Evolutionary conservation across 2,888 invertebrate genomes (phyloP).

Genomic region (Gnatocerus cornutus): DNA sequence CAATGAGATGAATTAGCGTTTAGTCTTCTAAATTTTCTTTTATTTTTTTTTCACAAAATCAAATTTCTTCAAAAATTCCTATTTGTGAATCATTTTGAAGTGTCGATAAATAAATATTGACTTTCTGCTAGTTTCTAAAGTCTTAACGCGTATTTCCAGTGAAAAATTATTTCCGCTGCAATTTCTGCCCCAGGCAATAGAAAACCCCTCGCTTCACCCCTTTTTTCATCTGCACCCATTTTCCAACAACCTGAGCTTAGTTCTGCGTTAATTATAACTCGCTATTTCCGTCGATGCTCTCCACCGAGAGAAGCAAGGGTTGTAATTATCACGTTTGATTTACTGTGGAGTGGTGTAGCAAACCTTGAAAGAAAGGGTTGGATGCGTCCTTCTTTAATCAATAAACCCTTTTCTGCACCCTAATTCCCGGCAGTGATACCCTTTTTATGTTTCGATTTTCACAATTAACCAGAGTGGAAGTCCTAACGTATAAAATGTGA

Average conservation of each 20-base stretch:
- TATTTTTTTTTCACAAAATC: too few relatives aligned
- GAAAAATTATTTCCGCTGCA: too few relatives aligned
- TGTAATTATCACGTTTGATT: constrained; percentile 45
- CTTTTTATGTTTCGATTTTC: constrained; percentile 32
- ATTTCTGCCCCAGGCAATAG: too few relatives aligned
- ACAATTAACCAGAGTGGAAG: constrained; percentile 6
- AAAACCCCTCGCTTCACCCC: background rate
- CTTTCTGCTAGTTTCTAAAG: too few relatives aligned
- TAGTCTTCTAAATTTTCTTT: too few relatives aligned
- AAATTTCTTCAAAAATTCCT: too few relatives aligned
- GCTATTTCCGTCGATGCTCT: constrained; percentile 27
- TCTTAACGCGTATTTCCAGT: too few relatives aligned
- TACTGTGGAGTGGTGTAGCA: constrained; percentile 42
- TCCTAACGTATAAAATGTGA: too few relatives aligned
- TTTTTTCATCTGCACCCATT: background rate
- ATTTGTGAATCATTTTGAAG: too few relatives aligned
- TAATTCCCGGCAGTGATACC: constrained; percentile 30
- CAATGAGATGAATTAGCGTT: too few relatives aligned
- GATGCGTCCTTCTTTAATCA: constrained; percentile 45
- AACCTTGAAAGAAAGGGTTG: constrained; percentile 43
- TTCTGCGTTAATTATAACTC: constrained; percentile 24
- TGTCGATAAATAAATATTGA: too few relatives aligned
- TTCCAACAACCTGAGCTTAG: background rate
- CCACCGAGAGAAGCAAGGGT: constrained; percentile 25
- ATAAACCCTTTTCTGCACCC: constrained; percentile 42